Conservation (phyloP, 2,797 vertebrate genomes). For the Sebastes iracundus region DNA sequence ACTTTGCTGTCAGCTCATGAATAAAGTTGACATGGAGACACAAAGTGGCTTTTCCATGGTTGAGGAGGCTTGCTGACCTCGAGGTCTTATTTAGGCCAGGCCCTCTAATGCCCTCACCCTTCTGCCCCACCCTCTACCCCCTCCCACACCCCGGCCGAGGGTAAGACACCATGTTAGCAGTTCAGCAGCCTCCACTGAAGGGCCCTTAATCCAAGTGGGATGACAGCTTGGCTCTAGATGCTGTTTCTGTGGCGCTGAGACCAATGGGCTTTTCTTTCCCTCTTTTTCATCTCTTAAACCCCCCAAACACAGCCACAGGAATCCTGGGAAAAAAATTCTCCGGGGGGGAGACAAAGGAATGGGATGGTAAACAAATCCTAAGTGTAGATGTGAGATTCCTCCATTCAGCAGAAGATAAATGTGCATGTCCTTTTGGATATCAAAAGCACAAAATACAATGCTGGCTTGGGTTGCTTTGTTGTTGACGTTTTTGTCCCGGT, state of each 20-base stretch:
- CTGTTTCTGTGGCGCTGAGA: constrained; percentile 77
- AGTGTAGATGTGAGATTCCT: constrained; percentile 64
- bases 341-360: constrained; percentile 67
- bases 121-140: constrained; percentile 51
- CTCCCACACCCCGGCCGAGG: constrained; percentile 51
- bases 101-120: constrained; percentile 58
- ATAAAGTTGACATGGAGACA: constrained; percentile 76
- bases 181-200: constrained; percentile 75
- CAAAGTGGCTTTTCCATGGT: constrained; percentile 80
- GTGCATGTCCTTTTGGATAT: constrained; percentile 39
- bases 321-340: constrained; percentile 75
- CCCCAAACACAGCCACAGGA: constrained; percentile 71
- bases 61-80: constrained; percentile 73
- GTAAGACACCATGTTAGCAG: constrained; percentile 71
- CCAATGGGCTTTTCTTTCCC: constrained; percentile 81
- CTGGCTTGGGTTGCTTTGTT: constrained; percentile 9
- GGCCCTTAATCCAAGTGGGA: constrained; percentile 81
- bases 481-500: constrained; percentile 32
- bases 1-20: constrained; percentile 75
- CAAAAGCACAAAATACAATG: constrained; percentile 48
- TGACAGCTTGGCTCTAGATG: constrained; percentile 80
- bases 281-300: constrained; percentile 73
- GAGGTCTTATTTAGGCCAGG: constrained; percentile 77
- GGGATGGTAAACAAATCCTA: constrained; percentile 74
- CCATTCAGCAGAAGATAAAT: constrained; percentile 59